phyloP scores from a whole-genome alignment of 2,797 vertebrate species.

The Champsocephalus esox region DNA sequence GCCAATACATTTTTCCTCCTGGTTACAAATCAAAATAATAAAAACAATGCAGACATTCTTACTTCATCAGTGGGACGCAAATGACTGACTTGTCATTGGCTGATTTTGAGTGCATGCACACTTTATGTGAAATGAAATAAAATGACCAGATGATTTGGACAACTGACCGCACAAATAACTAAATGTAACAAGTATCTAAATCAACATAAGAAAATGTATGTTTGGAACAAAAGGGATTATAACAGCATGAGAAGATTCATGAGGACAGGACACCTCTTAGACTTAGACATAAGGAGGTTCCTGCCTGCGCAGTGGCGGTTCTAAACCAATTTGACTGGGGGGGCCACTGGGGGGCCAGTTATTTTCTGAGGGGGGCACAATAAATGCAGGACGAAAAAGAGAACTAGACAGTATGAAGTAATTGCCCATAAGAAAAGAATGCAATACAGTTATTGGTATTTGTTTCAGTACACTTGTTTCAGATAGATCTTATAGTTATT shows the following conservation, averaged over 20 bases:
- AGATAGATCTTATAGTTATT: too few species aligned
- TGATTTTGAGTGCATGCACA: background rate
- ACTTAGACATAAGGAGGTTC: background rate
- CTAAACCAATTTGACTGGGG: too few species aligned
- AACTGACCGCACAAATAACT: background rate
- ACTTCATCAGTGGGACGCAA: background rate
- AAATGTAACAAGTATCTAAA: background rate
- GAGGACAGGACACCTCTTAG: constrained; percentile 1
- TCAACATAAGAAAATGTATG: background rate
- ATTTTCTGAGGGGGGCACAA: too few species aligned
- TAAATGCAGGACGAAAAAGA: too few species aligned
- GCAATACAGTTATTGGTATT: too few species aligned
- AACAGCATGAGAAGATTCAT: background rate
- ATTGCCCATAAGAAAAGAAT: too few species aligned
- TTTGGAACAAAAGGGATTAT: background rate
- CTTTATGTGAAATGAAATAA: background rate
- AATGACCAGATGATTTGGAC: background rate
- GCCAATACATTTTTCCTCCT: too few species aligned
- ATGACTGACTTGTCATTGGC: background rate
- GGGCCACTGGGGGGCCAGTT: too few species aligned
- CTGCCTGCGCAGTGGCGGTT: background rate
- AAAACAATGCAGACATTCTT: too few species aligned
- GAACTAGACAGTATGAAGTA: too few species aligned
- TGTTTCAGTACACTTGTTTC: too few species aligned
- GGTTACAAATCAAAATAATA: too few species aligned